Evolutionary conservation across 1,140 invertebrate genomes (phyloP).

Genomic region (Matsumurasca onukii): DNA sequence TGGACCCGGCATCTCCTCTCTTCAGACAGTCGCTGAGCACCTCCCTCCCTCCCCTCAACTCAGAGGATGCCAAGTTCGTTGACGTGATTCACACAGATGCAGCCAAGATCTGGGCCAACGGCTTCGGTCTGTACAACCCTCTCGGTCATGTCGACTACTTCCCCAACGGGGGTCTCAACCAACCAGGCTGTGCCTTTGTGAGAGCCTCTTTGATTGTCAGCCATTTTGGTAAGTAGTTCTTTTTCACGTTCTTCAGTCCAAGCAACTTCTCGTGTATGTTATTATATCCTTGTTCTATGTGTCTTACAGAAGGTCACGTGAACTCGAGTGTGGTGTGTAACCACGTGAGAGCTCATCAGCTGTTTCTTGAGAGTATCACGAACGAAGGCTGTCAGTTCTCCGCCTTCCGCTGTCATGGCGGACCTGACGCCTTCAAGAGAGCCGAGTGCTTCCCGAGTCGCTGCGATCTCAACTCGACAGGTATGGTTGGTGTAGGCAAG

Average conservation of each 20-base stretch:
- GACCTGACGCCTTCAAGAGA: conserved; percentile 46
- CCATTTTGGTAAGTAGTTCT: conserved; percentile 45
- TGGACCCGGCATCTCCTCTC: conserved; percentile 70
- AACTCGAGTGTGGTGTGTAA: conserved; percentile 51
- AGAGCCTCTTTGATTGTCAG: conserved; percentile 55
- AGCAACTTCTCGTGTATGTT: neutral
- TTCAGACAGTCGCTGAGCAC: conserved; percentile 57
- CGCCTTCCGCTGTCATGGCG: conserved; percentile 51
- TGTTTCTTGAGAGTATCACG: conserved; percentile 45
- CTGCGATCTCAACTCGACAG: conserved; percentile 49
- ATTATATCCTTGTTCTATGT: conserved; percentile 28
- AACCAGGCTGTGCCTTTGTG: conserved; percentile 65
- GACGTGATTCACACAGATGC: conserved; percentile 56
- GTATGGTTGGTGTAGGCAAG: no score
- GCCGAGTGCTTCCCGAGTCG: conserved; percentile 52
- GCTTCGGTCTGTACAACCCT: conserved; percentile 50
- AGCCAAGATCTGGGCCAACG: conserved; percentile 44
- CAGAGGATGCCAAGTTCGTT: conserved; percentile 52
- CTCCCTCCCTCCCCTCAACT: conserved; percentile 46
- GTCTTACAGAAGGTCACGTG: conserved; percentile 42
- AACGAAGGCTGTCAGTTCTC: conserved; percentile 49
- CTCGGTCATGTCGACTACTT: conserved; percentile 71
- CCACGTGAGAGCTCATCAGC: conserved; percentile 44
- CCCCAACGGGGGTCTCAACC: conserved; percentile 68
- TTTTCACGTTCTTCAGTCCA: conserved; percentile 47